phyloP scores from a whole-genome alignment of 2,113 vertebrate genomes.

The Phylloscopus trochiloides region DNA sequence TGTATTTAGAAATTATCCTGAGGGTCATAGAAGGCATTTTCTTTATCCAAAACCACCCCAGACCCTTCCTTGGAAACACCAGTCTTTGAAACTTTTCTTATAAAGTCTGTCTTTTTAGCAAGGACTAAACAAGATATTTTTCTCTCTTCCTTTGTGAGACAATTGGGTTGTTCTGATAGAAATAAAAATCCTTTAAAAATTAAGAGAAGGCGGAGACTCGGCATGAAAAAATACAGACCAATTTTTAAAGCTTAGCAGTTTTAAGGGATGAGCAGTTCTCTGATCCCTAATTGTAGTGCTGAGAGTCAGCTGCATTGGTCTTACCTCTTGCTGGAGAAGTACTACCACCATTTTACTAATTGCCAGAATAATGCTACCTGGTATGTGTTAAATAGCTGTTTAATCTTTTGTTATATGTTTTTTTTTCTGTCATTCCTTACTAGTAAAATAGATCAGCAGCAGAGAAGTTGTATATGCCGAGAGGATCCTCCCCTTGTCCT shows the following conservation, averaged over 20 bases:
- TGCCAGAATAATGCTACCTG: background rate
- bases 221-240: background rate
- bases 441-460: background rate
- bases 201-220: background rate
- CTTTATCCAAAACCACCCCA: background rate
- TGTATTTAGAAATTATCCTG: background rate
- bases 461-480: background rate
- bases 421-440: background rate
- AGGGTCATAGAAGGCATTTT: background rate
- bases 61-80: background rate
- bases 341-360: background rate
- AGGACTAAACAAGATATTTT: background rate
- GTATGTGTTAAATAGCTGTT: background rate
- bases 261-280: background rate
- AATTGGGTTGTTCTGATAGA: background rate
- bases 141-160: background rate
- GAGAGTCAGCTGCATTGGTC: background rate
- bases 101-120: background rate
- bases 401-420: background rate
- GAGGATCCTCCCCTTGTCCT: background rate
- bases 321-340: background rate
- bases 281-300: background rate
- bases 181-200: background rate
- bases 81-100: background rate
- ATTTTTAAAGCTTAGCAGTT: background rate